Base-by-base conservation (phyloP, 2,113 vertebrate genomes). In the Sciurus niger region DNA sequence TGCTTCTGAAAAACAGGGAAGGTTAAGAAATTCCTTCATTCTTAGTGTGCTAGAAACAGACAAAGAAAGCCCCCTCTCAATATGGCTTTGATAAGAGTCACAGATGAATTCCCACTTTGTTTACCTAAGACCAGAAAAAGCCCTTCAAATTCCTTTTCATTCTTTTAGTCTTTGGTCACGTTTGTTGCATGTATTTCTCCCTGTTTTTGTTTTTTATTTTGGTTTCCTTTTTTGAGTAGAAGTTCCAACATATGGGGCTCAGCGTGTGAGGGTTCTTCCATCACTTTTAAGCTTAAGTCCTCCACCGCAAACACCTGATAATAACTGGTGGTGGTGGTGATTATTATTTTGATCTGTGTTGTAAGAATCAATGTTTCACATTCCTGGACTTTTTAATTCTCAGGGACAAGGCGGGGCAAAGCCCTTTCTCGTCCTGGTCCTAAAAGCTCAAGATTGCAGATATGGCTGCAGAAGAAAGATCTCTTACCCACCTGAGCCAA, bases 371-470 rank as follows among this genome's bases (percentile, higher is more conserved):
- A 0, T 1, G 73, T 68, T 48, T 85, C 30, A 60, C 46, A 40
- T 8, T 13, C 11, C 37, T 77, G 65, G 24, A 53, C 72, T 60
- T 60, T 70, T 34, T 83, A 63, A 68, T 68, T 74, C 60, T 83
- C 25, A 0, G 34, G 53, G 18, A 46, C 6, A 0, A 25, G 14
- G 20, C 2, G 0, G 28, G 55, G 37, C 82, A 76, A 73, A 78
- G n/a, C 17, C 60, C 13, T 10, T 65, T 65, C 0, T 25, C 0
- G 65, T 24, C 17, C 2, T 0, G 5, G 40, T 20, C 14, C 30
- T 25, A 65, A 46, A 63, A 67, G 32, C 67, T 58, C 37, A 40
- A 58, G 28, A 74, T 9, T 0, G 5, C 84, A 60, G 63, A 32
- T 11, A 13, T 3, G 46, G 34, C 60, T 9, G 60, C 20, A 4